Evolutionary conservation across 1,140 invertebrate genomes (phyloP), one percentile per base, ranked within the genome.

Genomic region (Adoxophyes honmai): DNA sequence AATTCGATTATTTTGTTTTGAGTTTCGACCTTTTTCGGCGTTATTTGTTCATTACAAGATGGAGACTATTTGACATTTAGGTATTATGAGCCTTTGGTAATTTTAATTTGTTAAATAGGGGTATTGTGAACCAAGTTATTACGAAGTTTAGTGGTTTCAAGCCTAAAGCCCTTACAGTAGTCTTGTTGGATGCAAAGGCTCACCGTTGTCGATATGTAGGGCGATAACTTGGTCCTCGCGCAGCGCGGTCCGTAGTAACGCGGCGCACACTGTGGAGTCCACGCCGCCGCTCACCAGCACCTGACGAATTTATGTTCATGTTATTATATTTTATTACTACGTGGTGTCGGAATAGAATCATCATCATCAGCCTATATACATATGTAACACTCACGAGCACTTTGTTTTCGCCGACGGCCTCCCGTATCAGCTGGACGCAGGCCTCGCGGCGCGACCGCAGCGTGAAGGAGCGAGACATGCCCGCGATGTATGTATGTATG

Each of bases 191-290:
- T 2, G 21, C 21, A 28, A 2, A 28, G 6, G 21, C 53, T 68
- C 70, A 91, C 90, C 98, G 90, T 99, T 99, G 87, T 99, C 98
- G 68, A 99, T 98, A 89, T 99, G 98, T 60, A 99, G 92, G 34
- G 98, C 97, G 75, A 99, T 97, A 14, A 99, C 93, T 90, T 99
- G 97, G 67, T 98, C 96, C 66, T 95, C 93, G 62, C 92, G 91
- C 15, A 99, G 90, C 7, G 98, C 97, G 87, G 96, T 96, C 77
- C 96, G 94, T 42, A 99, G 90, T 35, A 99, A 89, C 11, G 98
- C 98, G 16, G 98, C 98, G 91, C 98, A 99, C 7, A 99, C 98
- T 42, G 98, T 98, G 0, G 98, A 99, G 89, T 99, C 98, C 7
- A 99, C 98, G 21, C 98, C 98, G 18, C 98, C 98, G 82, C 97